Conservation (phyloP, 2,113 vertebrate genomes). For the Reinhardtius hippoglossoides region DNA sequence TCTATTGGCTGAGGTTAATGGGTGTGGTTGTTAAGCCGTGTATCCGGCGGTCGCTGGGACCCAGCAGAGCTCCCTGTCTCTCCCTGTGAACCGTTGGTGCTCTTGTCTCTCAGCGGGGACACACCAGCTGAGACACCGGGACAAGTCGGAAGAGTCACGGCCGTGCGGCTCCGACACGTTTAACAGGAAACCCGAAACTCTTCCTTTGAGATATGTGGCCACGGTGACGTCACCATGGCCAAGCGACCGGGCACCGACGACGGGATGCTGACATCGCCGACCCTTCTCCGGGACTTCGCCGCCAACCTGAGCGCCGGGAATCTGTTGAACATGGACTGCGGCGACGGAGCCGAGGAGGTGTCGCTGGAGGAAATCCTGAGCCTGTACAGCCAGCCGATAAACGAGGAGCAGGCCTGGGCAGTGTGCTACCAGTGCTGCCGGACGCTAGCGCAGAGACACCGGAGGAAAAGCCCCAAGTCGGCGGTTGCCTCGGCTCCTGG, state of each 20-base stretch:
- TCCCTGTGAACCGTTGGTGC: conserved; percentile 26
- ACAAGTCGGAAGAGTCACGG: background rate
- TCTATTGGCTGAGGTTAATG: background rate
- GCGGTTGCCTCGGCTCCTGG: conserved; percentile 43
- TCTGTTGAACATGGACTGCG: conserved; percentile 65
- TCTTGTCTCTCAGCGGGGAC: conserved; percentile 19
- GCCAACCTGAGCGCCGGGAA: conserved; percentile 59
- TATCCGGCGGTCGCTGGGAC: conserved; percentile 56
- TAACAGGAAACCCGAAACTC: background rate
- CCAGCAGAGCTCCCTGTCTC: conserved; percentile 31
- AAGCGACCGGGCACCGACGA: conserved; percentile 73
- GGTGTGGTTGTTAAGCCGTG: background rate
- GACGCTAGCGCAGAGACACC: conserved; percentile 79
- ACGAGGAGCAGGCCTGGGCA: conserved; percentile 98
- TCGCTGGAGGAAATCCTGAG: conserved; percentile 90
- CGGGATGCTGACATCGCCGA: conserved; percentile 70
- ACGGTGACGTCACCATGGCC: conserved; percentile 74
- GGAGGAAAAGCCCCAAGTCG: conserved; percentile 70
- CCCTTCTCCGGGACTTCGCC: conserved; percentile 54
- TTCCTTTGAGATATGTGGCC: background rate
- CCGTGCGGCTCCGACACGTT: background rate
- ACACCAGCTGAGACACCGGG: conserved; percentile 3
- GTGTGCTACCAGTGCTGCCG: conserved; percentile 94
- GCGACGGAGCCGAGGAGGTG: conserved; percentile 82
- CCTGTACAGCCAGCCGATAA: conserved; percentile 94